Base-by-base conservation (phyloP, 53 echinoderm and acorn worm species). In the Paracentrotus lividus region DNA sequence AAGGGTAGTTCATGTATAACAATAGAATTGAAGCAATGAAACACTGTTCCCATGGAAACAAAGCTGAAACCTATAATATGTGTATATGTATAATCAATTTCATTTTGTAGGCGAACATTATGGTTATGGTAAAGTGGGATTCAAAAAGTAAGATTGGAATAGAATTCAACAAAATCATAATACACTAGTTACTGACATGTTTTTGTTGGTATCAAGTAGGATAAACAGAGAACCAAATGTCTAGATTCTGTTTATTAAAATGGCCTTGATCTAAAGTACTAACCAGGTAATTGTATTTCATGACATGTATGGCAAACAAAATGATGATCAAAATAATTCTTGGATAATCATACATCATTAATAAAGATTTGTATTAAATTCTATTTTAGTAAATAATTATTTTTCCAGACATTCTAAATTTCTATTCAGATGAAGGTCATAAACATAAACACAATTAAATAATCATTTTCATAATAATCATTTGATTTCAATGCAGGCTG, bases 401-500 rank as follows among this genome's bases (percentile, higher is more conserved):
- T n/a, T n/a, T n/a, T n/a, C n/a, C 33, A 33, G 12, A 12, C 15
- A 67, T 3, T 15, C 13, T 67, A 13, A 31, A 34, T 3, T 67
- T 12, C 33, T 34, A 32, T 67, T 31, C 67, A 67, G 6, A 0
- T 15, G 31, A 12, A 67, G 31, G 31, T 67, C 31, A 72, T 3
- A 40, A 72, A 72, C 40, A 40, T 40, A n/a, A n/a, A n/a, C n/a
- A n/a, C n/a, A n/a, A n/a, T n/a, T n/a, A n/a, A n/a, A n/a, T n/a
- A n/a, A 38, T 38, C 13, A 40, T 5, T 72, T 72, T 16, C 7
- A 5, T 10, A 16, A 34, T 38, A n/a, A n/a, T n/a, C 27, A 9
- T n/a, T 24, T 26, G 10, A 47, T 60, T 42, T 64, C 55, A 9
- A 29, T 34, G 7, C 94, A 99, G 99, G 99, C 53, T 96, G 96